Percentiles rank a stretch among this genome's conserved stretches.
phyloP scores from a whole-genome alignment of 2,797 vertebrate genomes.

The Rhinophrynus dorsalis region DNA sequence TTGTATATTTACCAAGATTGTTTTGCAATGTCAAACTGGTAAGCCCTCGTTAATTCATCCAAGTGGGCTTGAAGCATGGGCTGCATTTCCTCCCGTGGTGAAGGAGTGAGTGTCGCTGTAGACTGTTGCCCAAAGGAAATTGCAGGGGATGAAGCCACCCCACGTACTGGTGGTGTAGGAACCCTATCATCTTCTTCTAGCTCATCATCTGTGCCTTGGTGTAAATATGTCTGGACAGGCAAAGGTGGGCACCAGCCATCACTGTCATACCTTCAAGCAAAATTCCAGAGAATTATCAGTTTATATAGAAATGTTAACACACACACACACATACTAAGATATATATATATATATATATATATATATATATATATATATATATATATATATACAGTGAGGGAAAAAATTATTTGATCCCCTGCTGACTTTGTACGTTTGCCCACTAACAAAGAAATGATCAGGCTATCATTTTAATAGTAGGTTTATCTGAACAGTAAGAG shows the following conservation, averaged over 20 bases:
- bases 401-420: no score
- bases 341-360: no score
- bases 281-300: no score
- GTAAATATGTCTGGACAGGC: slow-evolving; percentile 94
- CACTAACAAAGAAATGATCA: no score
- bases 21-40: slow-evolving; percentile 96
- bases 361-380: background rate
- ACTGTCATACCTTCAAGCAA: slow-evolving; percentile 85
- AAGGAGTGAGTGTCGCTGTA: slow-evolving; percentile 94
- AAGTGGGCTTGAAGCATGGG: slow-evolving; percentile 96
- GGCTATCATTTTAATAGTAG: no score
- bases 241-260: slow-evolving; percentile 94
- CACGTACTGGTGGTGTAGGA: slow-evolving; percentile 92
- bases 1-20: slow-evolving; percentile 87
- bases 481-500: no score
- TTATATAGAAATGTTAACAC: no score
- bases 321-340: no score
- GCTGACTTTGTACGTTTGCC: no score
- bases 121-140: slow-evolving; percentile 97
- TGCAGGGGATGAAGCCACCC: slow-evolving; percentile 93
- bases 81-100: slow-evolving; percentile 95
- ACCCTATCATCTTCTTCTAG: slow-evolving; percentile 96
- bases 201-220: slow-evolving; percentile 97
- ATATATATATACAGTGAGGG: no score
- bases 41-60: slow-evolving; percentile 92